Conservation (phyloP, 2,113 vertebrate species). For the Phoenicopterus ruber region DNA sequence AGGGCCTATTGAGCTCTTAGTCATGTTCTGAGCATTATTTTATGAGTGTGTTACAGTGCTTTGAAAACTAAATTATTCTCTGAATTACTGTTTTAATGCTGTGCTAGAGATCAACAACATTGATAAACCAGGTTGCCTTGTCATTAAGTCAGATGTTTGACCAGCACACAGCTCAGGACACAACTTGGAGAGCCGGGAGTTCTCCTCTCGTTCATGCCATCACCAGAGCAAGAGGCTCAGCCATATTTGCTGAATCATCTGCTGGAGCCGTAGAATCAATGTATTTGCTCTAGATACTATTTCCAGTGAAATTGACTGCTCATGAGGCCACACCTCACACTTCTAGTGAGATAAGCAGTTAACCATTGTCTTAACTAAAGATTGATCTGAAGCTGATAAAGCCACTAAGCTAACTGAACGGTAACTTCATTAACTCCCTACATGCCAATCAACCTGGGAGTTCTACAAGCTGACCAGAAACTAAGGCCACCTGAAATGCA, state of each 20-base stretch:
- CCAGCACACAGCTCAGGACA: background rate
- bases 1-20: constrained; percentile 30
- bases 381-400: background rate
- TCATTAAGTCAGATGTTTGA: background rate
- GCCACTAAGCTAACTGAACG: background rate
- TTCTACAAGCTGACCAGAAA: background rate
- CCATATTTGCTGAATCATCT: constrained; percentile 10
- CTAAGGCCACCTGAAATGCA: background rate
- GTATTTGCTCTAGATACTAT: background rate
- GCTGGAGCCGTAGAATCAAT: background rate
- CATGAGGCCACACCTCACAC: constrained; percentile 41
- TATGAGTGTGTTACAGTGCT: constrained; percentile 8
- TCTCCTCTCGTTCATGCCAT: background rate
- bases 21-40: background rate
- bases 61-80: constrained; percentile 24
- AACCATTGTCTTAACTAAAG: constrained; percentile 47
- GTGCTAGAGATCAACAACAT: background rate
- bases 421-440: constrained; percentile 21
- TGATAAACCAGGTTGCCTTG: background rate
- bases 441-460: background rate
- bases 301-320: constrained; percentile 49
- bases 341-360: constrained; percentile 59
- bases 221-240: background rate
- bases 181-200: background rate
- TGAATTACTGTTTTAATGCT: constrained; percentile 25